Percentiles rank a stretch among this genome's conserved stretches.
Evolutionary conservation across 2,797 vertebrate genomes (phyloP).

Genomic region (Propithecus perrieri): DNA sequence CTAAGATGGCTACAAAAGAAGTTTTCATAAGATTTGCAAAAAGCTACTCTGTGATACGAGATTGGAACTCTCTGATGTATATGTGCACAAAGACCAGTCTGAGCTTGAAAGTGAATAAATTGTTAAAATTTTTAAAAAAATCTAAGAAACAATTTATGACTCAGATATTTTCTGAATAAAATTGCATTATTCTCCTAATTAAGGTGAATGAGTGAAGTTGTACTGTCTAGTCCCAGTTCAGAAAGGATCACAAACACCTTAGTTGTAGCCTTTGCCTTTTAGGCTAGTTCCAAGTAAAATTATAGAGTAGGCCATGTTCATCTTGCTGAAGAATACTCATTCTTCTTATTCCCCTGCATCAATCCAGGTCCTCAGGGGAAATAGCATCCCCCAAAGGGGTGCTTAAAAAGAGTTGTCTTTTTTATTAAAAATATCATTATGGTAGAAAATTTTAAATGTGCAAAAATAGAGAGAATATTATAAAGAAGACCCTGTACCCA

Average conservation of each 20-base stretch:
- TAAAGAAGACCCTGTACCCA: background rate
- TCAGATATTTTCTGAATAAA: background rate
- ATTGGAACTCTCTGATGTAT: background rate
- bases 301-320: background rate
- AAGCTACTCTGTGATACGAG: background rate
- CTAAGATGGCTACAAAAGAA: background rate
- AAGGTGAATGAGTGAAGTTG: background rate
- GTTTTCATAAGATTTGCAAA: background rate
- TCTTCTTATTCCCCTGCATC: background rate
- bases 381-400: background rate
- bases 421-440: background rate
- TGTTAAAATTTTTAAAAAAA: background rate
- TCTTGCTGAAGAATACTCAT: background rate
- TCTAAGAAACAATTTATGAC: background rate
- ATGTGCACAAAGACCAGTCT: background rate
- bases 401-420: background rate
- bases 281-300: background rate
- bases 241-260: background rate
- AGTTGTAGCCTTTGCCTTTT: conserved; percentile 18
- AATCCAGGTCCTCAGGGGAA: background rate
- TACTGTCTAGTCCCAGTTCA: background rate
- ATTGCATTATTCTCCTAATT: background rate
- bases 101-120: conserved; percentile 3
- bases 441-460: background rate
- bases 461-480: background rate